Evolutionary conservation across 2,113 vertebrate species (phyloP).

Genomic region (Petroica traversi): DNA sequence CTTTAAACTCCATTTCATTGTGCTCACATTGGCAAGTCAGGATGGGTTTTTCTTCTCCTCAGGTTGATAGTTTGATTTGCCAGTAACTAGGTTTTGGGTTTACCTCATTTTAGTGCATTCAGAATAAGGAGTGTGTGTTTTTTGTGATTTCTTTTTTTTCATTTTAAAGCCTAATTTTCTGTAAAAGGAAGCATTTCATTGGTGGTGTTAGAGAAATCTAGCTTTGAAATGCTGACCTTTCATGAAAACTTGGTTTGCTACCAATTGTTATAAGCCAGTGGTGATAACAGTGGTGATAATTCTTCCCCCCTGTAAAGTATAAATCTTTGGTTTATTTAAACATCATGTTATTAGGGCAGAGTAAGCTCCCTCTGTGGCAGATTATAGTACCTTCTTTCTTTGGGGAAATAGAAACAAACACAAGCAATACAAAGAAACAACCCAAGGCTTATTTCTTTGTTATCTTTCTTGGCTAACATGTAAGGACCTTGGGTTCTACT

Average conservation of each 20-base stretch:
- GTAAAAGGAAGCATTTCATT: background rate
- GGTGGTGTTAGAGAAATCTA: background rate
- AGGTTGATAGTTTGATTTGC: background rate
- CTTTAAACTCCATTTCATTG: background rate
- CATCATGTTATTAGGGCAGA: background rate
- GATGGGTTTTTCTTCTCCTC: no score
- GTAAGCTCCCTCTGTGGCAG: background rate
- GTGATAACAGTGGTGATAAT: background rate
- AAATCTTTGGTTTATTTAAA: slow-evolving; percentile 15
- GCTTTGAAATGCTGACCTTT: slow-evolving; percentile 21
- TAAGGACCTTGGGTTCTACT: background rate
- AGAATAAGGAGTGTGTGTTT: background rate
- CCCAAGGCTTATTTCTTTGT: background rate
- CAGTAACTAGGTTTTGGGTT: background rate
- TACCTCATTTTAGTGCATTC: background rate
- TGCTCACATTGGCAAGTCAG: background rate
- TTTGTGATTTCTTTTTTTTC: background rate
- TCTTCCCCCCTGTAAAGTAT: background rate
- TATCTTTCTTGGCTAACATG: background rate
- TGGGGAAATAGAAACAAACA: background rate
- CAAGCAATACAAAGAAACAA: background rate
- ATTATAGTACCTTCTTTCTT: background rate
- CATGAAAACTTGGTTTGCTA: background rate
- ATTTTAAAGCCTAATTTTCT: background rate
- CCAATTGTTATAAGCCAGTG: background rate